phyloP scores from a whole-genome alignment of 2,888 invertebrate genomes.

The Onthophagus sagittarius region DNA sequence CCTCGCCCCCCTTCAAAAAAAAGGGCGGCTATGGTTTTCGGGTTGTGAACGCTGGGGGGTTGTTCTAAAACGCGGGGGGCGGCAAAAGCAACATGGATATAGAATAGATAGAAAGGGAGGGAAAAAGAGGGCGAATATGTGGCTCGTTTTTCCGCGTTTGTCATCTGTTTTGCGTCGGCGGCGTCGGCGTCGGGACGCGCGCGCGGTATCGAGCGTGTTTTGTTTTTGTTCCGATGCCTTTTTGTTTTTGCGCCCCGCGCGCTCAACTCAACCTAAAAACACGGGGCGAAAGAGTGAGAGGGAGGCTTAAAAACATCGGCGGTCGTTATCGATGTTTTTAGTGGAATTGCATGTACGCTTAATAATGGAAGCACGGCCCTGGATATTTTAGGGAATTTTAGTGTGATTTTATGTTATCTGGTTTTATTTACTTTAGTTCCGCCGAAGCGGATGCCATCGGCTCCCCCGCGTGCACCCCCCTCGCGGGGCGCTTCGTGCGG shows the following conservation, averaged over 20 bases:
- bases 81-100: not conserved
- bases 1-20: not conserved
- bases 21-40: not conserved
- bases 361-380: conserved; percentile 46
- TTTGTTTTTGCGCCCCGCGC: conserved; percentile 34
- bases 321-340: conserved; percentile 50
- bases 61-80: not conserved
- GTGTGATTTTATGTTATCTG: conserved; percentile 45
- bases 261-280: not conserved
- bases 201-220: conserved; percentile 3
- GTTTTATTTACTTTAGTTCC: conserved; percentile 34
- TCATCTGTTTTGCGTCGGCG: conserved; percentile 20
- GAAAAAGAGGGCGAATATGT: conserved; percentile 14
- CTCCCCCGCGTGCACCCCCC: conserved; percentile 3
- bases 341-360: conserved; percentile 48
- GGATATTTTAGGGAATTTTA: conserved; percentile 45
- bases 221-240: conserved; percentile 28
- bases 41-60: not conserved
- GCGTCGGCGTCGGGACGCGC: conserved; percentile 5
- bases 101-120: not conserved
- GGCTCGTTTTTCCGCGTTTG: conserved; percentile 24
- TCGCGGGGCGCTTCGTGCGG: conserved; percentile 12
- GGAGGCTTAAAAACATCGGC: conserved; percentile 25
- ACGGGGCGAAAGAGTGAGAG: not conserved
- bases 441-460: not conserved